These are phyloP conservation scores for Eulithis prunata DNA, from an alignment of 2,888 invertebrate species.

Conservation along the genomic window DNA sequence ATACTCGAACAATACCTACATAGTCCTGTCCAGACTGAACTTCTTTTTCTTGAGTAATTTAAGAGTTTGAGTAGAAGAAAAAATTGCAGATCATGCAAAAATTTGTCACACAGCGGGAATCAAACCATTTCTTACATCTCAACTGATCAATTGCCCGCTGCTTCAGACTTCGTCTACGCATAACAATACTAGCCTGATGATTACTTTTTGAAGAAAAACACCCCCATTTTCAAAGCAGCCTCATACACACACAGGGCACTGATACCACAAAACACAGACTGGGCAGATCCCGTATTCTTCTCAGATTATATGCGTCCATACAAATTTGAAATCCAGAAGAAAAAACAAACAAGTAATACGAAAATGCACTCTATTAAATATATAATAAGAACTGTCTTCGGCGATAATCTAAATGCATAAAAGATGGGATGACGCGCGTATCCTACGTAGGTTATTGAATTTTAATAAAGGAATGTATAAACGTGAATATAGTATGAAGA, in stretches of 20 bases:
- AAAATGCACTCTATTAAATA: conserved; percentile 56
- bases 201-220: conserved; percentile 65
- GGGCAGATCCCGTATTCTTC: conserved; percentile 54
- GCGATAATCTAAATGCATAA: conserved; percentile 67
- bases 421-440: conserved; percentile 67
- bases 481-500: conserved; percentile 21
- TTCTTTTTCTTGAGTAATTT: no score
- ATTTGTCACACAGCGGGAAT: no score
- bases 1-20: no score
- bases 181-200: not conserved
- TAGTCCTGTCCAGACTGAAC: no score
- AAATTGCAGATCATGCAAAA: no score
- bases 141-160: no score
- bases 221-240: conserved; percentile 59
- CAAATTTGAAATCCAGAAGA: conserved; percentile 53
- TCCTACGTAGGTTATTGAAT: conserved; percentile 71
- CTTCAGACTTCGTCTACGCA: no score
- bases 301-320: conserved; percentile 70
- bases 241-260: conserved; percentile 47
- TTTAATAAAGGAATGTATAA: conserved; percentile 54
- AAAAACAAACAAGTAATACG: conserved; percentile 47
- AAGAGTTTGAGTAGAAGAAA: no score
- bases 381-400: conserved; percentile 48
- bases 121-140: no score
- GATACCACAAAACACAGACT: conserved; percentile 57